Conservation (phyloP, 2,888 invertebrate species). For the Diachrysia chrysitis region DNA sequence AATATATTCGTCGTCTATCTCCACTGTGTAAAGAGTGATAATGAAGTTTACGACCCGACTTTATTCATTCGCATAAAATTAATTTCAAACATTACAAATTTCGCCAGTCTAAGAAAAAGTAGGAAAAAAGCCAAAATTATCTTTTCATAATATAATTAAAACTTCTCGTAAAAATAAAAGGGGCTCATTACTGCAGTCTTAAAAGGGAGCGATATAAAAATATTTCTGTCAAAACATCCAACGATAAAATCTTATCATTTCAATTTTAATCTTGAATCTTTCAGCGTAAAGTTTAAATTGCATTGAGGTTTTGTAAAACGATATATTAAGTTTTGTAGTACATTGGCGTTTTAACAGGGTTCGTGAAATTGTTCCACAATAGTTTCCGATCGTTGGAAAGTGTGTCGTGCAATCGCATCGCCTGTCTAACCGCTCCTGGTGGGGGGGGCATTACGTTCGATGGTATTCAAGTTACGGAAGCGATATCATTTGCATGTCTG, state of each 20-base stretch:
- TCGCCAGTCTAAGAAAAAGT: conserved; percentile 47
- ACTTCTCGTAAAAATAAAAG: conserved; percentile 60
- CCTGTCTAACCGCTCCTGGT: conserved; percentile 23
- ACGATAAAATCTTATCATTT: not conserved
- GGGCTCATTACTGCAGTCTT: conserved; percentile 51
- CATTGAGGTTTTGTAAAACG: not conserved
- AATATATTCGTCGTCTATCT: conserved; percentile 23
- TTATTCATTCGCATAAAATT: conserved; percentile 58
- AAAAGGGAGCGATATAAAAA: conserved; percentile 39
- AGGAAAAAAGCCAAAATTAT: conserved; percentile 50
- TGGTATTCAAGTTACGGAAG: conserved; percentile 42
- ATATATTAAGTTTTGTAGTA: conserved; percentile 26
- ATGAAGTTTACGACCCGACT: conserved; percentile 51
- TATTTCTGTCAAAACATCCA: conserved; percentile 13
- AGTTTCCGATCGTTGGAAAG: conserved; percentile 43
- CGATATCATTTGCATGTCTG: conserved; percentile 54
- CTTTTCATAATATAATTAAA: conserved; percentile 67
- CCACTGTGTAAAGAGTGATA: conserved; percentile 45
- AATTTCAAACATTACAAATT: conserved; percentile 56
- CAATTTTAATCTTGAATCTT: conserved; percentile 12
- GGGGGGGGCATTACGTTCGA: conserved; percentile 31
- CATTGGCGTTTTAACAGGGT: conserved; percentile 33
- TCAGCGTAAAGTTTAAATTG: not conserved
- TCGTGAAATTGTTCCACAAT: conserved; percentile 33
- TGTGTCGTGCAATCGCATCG: conserved; percentile 13